Base-by-base conservation (phyloP, 1,140 invertebrate species). In the Akabosia matsudoensis region DNA sequence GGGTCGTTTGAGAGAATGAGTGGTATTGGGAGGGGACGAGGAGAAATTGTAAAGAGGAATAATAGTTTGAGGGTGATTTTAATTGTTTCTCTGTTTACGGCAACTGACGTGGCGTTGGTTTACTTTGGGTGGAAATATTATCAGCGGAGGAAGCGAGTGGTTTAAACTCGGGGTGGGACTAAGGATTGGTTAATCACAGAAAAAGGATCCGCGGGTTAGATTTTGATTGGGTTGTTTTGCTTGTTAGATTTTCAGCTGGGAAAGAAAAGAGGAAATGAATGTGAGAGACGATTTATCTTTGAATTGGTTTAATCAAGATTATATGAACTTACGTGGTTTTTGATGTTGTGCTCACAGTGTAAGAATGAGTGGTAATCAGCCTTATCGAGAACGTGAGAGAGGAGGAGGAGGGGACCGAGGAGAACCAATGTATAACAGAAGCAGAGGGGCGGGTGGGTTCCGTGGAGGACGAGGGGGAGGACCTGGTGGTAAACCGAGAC, bases 401-500 rank as follows among this genome's bases (percentile, higher is more conserved):
- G 74, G 72, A 70, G 54, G 73, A 30, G 73, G 73, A 45, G 64
- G 73, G n/a, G 52, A 73, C 22, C 45, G 70, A 37, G 54, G 76
- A 10, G 37, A 70, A 7, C 54, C 70, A 33, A 28, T 24, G 24
- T 56, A 74, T 74, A n/a, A 70, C n/a, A 67, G 31, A 13, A 52
- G 31, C 26, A 3, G 54, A 0, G 61, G 73, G 56, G 73, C 28
- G 26, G 26, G 26, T 54, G 26, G 33, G 4, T 73, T 31, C 28
- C 16, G 18, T 22, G 7, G 76, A 34, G 72, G 61, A 30, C 54
- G 76, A 30, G 76, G 76, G 13, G 28, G 64, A 33, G 61, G 56
- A 10, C 30, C 76, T 31, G 74, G 71, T 0, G 71, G 72, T 31
- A 78, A 73, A 61, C 76, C 76, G 30, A 34, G 79, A 31, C 1